Evolutionary conservation across 2,888 invertebrate genomes (phyloP), one percentile per base, ranked within the genome.

Genomic region (Creontiades dilutus): DNA sequence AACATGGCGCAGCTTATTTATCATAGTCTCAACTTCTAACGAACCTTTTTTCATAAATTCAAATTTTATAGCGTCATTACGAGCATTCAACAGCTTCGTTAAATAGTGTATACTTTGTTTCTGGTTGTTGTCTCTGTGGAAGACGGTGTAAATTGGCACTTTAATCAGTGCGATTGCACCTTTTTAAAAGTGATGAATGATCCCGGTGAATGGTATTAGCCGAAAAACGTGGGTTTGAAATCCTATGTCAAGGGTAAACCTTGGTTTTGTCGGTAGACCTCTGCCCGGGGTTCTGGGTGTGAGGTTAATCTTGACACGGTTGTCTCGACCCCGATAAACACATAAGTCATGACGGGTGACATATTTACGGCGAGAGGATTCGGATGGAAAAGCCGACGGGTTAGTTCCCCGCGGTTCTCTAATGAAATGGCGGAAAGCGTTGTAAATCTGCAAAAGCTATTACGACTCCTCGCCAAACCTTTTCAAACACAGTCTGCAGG

Each of bases 331-430:
- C 27, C 37, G 85, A 85, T 85, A 85, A 85, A 85, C 85, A 85
- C 85, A 85, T 85, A 85, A 55, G 85, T 85, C 85, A 85, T 85
- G 85, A 85, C 61, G 28, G 85, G 85, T 85, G 85, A 85, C 85
- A 85, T 85, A 82, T 82, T 82, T 82, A 82, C 82, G 82, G 52
- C 46, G 47, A 52, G 82, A 48, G 27, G 48, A 47, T 28, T 48
- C 80, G n/a, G 16, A 23, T 9, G 82, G 55, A 52, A 23, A 52
- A 55, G 52, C 82, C 52, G 37, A 19, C 13, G 82, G 27, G 27
- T 82, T 47, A 52, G n/a, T 14, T 82, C 55, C 82, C 48, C 80
- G 5, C 46, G 19, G 48, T n/a, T 14, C 57, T 85, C 85, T 85
- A 57, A 57, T 57, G 85, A 85, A 85, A 85, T 55, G 85, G 85